A percentile compares a stretch with the other conserved stretches of the same genome.
These are phyloP conservation scores for Pachycephala philippinensis DNA, from an alignment of 2,113 vertebrate genomes.

Conservation along the genomic window DNA sequence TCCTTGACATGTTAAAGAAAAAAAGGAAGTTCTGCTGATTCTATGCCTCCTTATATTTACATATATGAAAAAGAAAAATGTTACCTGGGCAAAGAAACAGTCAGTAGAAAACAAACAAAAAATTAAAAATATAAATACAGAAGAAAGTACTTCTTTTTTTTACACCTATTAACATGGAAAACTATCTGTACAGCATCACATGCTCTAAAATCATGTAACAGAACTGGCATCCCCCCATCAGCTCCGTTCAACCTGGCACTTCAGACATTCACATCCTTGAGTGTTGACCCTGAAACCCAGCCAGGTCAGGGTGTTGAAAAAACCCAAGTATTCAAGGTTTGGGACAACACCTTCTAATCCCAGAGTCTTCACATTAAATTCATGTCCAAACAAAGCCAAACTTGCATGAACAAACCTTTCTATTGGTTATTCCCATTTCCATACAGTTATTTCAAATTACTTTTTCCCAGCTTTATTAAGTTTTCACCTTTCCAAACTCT, in stretches of 20 bases:
- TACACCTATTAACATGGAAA: not conserved
- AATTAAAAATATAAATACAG: not conserved
- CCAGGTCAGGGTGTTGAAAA: not conserved
- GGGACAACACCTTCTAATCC: not conserved
- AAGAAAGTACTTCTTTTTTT: not conserved
- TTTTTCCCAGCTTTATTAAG: not conserved
- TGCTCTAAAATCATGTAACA: not conserved
- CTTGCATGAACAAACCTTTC: not conserved
- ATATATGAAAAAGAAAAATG: not conserved
- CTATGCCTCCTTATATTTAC: not conserved
- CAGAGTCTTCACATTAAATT: not conserved
- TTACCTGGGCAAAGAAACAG: not conserved
- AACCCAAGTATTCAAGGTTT: not conserved
- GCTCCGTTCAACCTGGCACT: not conserved
- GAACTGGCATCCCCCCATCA: not conserved
- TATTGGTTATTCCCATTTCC: not conserved
- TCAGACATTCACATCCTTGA: not conserved
- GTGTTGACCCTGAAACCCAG: not conserved
- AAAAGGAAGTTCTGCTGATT: not conserved
- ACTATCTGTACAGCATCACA: accelerated
- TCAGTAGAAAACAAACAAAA: not conserved
- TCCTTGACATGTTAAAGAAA: not conserved
- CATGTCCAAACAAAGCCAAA: not conserved
- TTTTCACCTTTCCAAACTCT: not conserved
- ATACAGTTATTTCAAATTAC: not conserved